phyloP scores from a whole-genome alignment of 1,140 invertebrate genomes.

The Aphelenchoides avenae region DNA sequence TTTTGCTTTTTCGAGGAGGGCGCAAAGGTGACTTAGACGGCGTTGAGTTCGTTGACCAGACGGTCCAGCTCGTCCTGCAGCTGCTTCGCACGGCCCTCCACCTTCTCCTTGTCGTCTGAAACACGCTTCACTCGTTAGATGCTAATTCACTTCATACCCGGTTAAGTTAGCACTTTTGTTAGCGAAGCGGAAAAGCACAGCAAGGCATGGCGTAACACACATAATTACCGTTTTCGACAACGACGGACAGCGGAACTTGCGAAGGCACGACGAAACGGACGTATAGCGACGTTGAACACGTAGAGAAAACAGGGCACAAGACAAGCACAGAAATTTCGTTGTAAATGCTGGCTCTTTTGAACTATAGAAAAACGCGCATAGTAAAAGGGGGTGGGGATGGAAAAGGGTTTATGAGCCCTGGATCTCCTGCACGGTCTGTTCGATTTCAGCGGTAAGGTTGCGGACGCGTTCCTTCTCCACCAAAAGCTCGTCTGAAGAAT shows the following conservation, averaged over 20 bases:
- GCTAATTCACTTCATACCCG: neutral
- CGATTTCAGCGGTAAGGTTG: slow-evolving; percentile 94
- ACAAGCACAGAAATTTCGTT: too few species aligned
- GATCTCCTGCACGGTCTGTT: slow-evolving; percentile 95
- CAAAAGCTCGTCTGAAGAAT: slow-evolving; percentile 91
- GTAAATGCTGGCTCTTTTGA: neutral
- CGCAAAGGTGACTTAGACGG: slow-evolving; percentile 43
- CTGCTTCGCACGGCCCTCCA: slow-evolving; percentile 36
- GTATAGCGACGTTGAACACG: too few species aligned
- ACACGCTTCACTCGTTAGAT: slow-evolving; percentile 9
- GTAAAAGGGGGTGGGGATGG: neutral
- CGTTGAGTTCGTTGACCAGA: slow-evolving; percentile 50
- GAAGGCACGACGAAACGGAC: too few species aligned
- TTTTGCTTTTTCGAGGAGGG: too few species aligned
- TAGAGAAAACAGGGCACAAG: too few species aligned
- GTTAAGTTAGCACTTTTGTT: neutral
- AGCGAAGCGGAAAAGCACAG: slow-evolving; percentile 1
- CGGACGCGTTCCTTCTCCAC: slow-evolving; percentile 91
- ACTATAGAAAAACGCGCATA: neutral
- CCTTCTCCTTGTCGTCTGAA: slow-evolving; percentile 53
- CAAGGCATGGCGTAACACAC: neutral
- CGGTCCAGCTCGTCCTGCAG: slow-evolving; percentile 58
- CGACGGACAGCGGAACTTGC: too few species aligned
- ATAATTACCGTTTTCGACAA: too few species aligned
- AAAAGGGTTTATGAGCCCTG: slow-evolving; percentile 69